These are phyloP conservation scores for Protodeltote pygarga DNA, from an alignment of 2,888 invertebrate species.

Conservation along the genomic window DNA sequence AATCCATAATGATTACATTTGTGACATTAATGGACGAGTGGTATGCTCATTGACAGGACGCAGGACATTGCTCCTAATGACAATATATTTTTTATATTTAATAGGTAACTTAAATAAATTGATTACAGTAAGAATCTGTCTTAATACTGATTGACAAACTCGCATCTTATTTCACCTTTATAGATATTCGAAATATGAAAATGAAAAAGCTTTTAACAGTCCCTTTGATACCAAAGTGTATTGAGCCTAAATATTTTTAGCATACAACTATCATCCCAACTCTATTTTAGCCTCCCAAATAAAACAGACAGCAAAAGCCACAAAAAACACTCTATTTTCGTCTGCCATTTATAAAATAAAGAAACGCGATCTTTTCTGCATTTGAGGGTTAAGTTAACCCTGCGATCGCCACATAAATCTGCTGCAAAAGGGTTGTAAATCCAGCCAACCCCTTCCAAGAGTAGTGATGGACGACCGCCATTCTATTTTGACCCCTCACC, in stretches of 20 bases:
- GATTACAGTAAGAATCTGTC: no score
- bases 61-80: no score
- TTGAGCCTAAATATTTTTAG: background rate
- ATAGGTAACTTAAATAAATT: no score
- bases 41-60: no score
- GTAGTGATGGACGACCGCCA: conserved; percentile 71
- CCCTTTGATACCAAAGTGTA: no score
- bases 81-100: no score
- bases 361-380: conserved; percentile 81
- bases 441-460: conserved; percentile 69
- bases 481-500: conserved; percentile 50
- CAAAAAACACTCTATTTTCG: conserved; percentile 69
- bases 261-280: background rate
- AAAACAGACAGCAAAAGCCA: conserved; percentile 16
- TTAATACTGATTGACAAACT: no score
- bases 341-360: conserved; percentile 81
- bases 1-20: no score
- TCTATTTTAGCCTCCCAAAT: conserved; percentile 2
- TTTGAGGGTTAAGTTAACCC: conserved; percentile 75
- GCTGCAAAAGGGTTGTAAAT: conserved; percentile 84
- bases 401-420: conserved; percentile 78
- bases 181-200: no score
- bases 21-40: no score
- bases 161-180: no score
- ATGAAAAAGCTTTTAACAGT: no score